Conservation (phyloP, 2,888 invertebrate genomes). For the Megamerina dolium region DNA sequence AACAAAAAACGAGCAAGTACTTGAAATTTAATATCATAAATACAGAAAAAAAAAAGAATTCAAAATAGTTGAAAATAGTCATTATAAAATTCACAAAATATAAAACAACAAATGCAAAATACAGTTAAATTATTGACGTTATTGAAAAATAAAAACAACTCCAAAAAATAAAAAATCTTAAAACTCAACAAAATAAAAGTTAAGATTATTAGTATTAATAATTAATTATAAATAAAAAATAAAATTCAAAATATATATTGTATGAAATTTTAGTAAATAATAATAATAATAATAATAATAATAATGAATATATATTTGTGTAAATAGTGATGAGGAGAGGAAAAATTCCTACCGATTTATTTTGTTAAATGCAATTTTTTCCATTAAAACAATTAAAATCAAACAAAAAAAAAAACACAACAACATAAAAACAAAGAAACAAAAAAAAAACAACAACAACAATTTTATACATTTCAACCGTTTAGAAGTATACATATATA, state of each 20-base stretch:
- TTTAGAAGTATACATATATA: too few relatives aligned
- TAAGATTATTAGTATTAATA: constrained; percentile 8
- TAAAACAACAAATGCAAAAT: constrained; percentile 17
- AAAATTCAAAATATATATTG: constrained; percentile 13
- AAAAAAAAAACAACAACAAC: not conserved
- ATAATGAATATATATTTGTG: constrained; percentile 20
- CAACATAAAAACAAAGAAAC: not conserved
- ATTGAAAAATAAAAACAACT: constrained; percentile 7
- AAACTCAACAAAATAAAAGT: constrained; percentile 16
- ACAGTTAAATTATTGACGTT: constrained; percentile 18
- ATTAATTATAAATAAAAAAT: constrained; percentile 14
- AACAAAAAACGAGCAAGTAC: too few relatives aligned
- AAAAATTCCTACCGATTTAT: constrained; percentile 35
- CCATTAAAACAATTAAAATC: not conserved
- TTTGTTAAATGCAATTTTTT: too few relatives aligned
- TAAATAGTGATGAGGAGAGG: constrained; percentile 34
- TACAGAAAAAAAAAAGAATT: too few relatives aligned
- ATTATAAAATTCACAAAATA: too few relatives aligned
- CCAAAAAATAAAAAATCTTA: too few relatives aligned
- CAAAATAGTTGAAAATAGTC: too few relatives aligned
- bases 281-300: constrained; percentile 1
- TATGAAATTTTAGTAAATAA: constrained; percentile 11
- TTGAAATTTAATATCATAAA: too few relatives aligned
- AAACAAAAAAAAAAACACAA: not conserved
- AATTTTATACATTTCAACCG: not conserved